phyloP scores from a whole-genome alignment of 2,888 invertebrate genomes.

The Hololepta plana region DNA sequence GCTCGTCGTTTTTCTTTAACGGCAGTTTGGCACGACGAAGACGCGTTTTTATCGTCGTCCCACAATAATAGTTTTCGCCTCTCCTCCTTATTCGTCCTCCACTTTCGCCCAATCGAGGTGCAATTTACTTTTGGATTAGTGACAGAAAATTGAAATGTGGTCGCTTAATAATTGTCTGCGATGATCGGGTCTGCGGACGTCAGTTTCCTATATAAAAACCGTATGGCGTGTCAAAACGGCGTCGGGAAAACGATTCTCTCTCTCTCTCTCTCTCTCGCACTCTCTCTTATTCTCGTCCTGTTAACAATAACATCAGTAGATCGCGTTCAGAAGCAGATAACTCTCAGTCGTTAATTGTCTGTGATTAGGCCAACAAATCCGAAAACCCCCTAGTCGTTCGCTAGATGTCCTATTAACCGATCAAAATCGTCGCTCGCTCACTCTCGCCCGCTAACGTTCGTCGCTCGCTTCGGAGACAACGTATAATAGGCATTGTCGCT shows the following conservation, averaged over 20 bases:
- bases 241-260: constrained; percentile 11
- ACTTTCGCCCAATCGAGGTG: too few species aligned
- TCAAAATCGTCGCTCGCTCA: constrained; percentile 10
- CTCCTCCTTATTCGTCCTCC: too few species aligned
- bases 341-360: constrained; percentile 22
- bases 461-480: constrained; percentile 10
- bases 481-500: constrained; percentile 19
- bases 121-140: too few species aligned
- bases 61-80: too few species aligned
- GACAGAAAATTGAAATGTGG: too few species aligned
- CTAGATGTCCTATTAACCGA: constrained; percentile 15
- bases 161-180: too few species aligned
- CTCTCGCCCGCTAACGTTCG: constrained; percentile 11
- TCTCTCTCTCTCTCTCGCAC: too few species aligned
- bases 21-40: too few species aligned
- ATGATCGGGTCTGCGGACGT: too few species aligned
- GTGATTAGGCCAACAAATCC: constrained; percentile 19
- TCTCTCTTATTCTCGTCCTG: too few species aligned
- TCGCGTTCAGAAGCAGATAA: constrained; percentile 20
- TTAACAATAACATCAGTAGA: constrained; percentile 18
- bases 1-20: too few species aligned
- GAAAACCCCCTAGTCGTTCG: constrained; percentile 12
- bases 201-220: constrained; percentile 18
- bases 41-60: too few species aligned
- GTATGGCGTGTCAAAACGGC: constrained; percentile 14